These are phyloP conservation scores for Drosophila koepferae DNA, from an alignment of 2,888 invertebrate genomes.

Conservation along the genomic window DNA sequence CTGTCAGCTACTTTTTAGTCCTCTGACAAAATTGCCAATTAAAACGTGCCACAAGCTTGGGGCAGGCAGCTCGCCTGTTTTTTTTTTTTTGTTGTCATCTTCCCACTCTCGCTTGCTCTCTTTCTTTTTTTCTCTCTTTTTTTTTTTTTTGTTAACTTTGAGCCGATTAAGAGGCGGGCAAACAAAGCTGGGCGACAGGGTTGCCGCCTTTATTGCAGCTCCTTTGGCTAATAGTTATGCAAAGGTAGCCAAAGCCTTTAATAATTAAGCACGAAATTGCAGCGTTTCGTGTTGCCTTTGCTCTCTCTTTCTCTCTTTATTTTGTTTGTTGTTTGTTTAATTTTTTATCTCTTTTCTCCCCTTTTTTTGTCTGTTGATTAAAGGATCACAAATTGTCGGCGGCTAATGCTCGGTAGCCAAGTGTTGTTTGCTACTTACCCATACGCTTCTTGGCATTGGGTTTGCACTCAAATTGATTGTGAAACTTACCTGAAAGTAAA, in stretches of 20 bases:
- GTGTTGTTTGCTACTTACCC: conserved; percentile 30
- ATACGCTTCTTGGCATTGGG: conserved; percentile 15
- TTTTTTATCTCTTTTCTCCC: background rate
- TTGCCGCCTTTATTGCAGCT: conserved; percentile 16
- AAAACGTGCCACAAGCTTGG: conserved; percentile 76
- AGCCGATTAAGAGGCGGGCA: conserved; percentile 75
- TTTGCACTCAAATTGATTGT: conserved; percentile 46
- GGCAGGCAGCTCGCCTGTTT: conserved; percentile 28
- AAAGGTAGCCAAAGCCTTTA: conserved; percentile 35
- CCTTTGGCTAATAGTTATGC: conserved; percentile 47
- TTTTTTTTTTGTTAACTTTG: conserved; percentile 69
- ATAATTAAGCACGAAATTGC: conserved; percentile 69
- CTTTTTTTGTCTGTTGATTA: conserved; percentile 25
- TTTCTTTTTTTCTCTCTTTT: conserved; percentile 1
- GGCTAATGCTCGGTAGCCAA: background rate
- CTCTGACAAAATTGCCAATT: conserved; percentile 73
- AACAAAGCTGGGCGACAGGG: conserved; percentile 52
- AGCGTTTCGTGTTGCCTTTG: conserved; percentile 31
- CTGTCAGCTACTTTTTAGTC: conserved; percentile 71
- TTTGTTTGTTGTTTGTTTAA: conserved; percentile 12
- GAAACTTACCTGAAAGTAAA: conserved; percentile 57
- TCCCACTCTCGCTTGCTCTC: background rate
- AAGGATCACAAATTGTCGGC: conserved; percentile 11
- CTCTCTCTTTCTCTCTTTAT: background rate
- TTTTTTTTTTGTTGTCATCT: conserved; percentile 13